Conservation (phyloP, 2,797 vertebrate genomes). For the Tokudaia muenninki region DNA sequence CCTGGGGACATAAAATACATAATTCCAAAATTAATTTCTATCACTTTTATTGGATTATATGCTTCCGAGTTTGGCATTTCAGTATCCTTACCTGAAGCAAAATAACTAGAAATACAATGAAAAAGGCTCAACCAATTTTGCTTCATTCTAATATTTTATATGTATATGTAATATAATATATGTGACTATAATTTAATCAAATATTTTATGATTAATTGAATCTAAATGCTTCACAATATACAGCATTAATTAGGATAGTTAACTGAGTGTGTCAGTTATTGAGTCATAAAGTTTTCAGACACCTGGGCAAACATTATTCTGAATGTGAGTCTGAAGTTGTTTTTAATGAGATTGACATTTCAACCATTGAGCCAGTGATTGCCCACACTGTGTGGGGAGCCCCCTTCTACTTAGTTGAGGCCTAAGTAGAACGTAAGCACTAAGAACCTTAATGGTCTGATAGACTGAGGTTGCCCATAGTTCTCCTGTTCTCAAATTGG, state of each 20-base stretch:
- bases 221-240: background rate
- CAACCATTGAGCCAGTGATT: background rate
- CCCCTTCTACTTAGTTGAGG: background rate
- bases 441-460: background rate
- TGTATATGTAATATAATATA: background rate
- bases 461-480: background rate
- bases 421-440: no score
- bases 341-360: background rate
- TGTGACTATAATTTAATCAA: background rate
- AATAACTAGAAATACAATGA: background rate
- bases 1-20: background rate
- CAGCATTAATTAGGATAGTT: background rate
- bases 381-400: accelerated
- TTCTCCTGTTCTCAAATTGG: background rate
- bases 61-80: background rate
- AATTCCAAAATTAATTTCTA: background rate
- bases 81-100: background rate
- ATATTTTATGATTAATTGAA: background rate
- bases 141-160: background rate
- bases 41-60: background rate
- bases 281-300: background rate
- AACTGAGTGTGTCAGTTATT: background rate
- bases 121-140: background rate
- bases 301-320: background rate
- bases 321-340: background rate